Evolutionary conservation across 1,140 invertebrate genomes (phyloP), one percentile per base, ranked within the genome.

Genomic region (Halesus radiatus): DNA sequence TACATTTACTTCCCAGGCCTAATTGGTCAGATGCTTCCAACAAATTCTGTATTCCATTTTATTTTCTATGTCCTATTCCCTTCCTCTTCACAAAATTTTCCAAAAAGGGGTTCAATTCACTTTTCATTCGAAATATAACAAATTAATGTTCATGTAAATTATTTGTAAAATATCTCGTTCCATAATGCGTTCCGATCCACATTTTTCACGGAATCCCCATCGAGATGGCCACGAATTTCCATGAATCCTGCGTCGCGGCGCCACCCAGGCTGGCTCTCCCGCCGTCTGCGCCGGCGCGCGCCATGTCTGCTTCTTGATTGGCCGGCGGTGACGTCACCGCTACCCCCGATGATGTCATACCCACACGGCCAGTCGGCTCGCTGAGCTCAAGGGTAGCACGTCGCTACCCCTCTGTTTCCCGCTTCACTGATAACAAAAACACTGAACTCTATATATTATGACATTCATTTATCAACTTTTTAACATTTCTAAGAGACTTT

Each of bases 301-400:
- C 78, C 81, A 82, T 75, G 58, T 74, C 79, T 66, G 66, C 75
- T 45, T 58, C 66, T 4, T 23, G 62, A 83, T 83, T 83, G 81
- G 81, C 73, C 81, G 50, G 45, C 60, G 72, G 77, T 83, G 81
- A 83, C 68, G 81, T 83, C 81, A 83, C 80, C 50, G 76, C 70
- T 37, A 53, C 72, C 80, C 66, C 78, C 58, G 78, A 76, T 83
- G 81, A 83, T 83, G 81, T 83, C 81, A 83, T 80, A 75, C 64
- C 76, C 70, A 62, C 56, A 60, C 78, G 56, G 29, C 54, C 81
- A 83, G 81, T 83, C 76, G 78, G 32, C 81, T 52, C 74, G 81
- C 76, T 79, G 76, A 60, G 50, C 68, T 78, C 68, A 58, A 66
- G 56, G 78, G 78, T 58, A 58, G 77, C 66, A 20, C n/a, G 77